Percentiles rank a stretch among this genome's conserved stretches.
Evolutionary conservation across 2,888 invertebrate genomes (phyloP).

Genomic region (Omphaloscelis lunosa): DNA sequence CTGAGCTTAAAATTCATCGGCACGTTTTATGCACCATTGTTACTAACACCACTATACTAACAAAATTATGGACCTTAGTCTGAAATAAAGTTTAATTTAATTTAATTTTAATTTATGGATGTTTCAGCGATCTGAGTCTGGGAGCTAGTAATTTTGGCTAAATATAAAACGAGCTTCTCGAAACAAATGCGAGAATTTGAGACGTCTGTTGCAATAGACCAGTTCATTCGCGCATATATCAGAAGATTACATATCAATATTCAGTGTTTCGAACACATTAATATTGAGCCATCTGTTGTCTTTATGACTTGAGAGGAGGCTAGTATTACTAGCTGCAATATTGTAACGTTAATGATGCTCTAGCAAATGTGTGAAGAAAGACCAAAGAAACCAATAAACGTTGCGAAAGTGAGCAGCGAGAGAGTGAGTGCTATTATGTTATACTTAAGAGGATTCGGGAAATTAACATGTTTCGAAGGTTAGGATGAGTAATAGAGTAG

Average conservation of each 20-base stretch:
- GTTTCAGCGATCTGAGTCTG: neutral
- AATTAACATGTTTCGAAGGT: slow-evolving; percentile 33
- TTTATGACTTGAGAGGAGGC: slow-evolving; percentile 8
- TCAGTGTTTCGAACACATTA: slow-evolving; percentile 29
- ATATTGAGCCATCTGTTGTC: slow-evolving; percentile 28
- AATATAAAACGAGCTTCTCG: slow-evolving; percentile 13
- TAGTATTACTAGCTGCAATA: slow-evolving; percentile 20
- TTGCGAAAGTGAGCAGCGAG: too few relatives aligned
- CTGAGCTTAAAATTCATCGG: neutral
- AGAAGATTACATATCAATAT: slow-evolving; percentile 31
- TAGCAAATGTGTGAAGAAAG: slow-evolving; percentile 11
- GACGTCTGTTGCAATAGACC: slow-evolving; percentile 35
- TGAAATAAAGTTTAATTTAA: too few relatives aligned
- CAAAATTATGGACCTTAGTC: too few relatives aligned
- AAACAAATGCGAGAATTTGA: slow-evolving; percentile 17
- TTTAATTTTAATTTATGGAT: too few relatives aligned
- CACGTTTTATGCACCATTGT: too few relatives aligned
- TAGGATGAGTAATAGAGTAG: slow-evolving; percentile 8
- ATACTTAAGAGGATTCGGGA: slow-evolving; percentile 5
- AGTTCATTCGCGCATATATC: slow-evolving; percentile 22
- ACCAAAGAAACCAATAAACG: slow-evolving; percentile 10
- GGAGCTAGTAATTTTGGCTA: neutral
- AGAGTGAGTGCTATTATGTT: slow-evolving; percentile 14
- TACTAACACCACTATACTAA: too few relatives aligned
- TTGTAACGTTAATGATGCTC: slow-evolving; percentile 19